Conservation (phyloP, 2,797 vertebrate species). For the Allenopithecus nigroviridis region DNA sequence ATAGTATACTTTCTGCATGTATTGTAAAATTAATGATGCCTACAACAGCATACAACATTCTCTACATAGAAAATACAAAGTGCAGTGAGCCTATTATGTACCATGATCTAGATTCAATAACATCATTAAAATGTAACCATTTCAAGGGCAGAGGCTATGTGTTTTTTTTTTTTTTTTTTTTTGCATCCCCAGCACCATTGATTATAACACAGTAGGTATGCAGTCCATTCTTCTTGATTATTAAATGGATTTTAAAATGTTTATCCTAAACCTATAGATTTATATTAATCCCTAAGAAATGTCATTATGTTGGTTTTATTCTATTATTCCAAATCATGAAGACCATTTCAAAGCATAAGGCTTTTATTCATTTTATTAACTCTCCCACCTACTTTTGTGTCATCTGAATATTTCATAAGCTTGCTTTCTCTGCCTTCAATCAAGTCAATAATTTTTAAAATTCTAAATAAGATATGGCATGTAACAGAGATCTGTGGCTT, state of each 20-base stretch:
- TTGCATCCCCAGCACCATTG: neutral
- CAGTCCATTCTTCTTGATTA: neutral
- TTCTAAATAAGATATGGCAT: neutral
- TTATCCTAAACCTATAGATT: neutral
- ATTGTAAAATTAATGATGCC: conserved; percentile 6
- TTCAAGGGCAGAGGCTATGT: neutral
- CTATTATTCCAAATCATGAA: neutral
- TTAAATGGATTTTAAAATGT: neutral
- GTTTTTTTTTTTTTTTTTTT: neutral
- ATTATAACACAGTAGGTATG: neutral
- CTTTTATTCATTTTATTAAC: conserved; percentile 17
- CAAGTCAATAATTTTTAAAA: neutral
- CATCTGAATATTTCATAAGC: neutral
- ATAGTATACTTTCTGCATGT: neutral
- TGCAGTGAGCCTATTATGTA: neutral
- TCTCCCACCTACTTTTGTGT: neutral
- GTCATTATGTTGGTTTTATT: neutral
- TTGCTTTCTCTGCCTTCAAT: neutral
- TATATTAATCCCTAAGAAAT: neutral
- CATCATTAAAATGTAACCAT: neutral
- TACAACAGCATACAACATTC: neutral
- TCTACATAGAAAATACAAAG: neutral
- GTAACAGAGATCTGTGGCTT: neutral
- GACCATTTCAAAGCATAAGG: neutral
- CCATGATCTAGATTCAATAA: neutral